phyloP scores from a whole-genome alignment of 2,113 vertebrate species.

The Hydropotes inermis region DNA sequence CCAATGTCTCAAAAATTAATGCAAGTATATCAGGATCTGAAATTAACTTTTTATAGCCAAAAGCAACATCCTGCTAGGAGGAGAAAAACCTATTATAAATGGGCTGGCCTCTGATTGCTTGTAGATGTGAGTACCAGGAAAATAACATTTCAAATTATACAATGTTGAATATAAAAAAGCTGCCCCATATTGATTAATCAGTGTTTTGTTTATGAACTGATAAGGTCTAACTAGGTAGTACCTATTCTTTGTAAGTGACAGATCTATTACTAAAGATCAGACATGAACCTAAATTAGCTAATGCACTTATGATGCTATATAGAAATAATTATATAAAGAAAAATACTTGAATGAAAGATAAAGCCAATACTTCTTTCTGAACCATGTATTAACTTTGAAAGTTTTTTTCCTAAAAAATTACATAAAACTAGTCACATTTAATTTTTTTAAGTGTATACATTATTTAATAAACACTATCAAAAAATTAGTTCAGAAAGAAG shows the following conservation, averaged over 20 bases:
- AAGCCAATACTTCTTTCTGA: not conserved
- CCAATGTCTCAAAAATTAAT: slow-evolving; percentile 88
- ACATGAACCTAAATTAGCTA: slow-evolving; percentile 6
- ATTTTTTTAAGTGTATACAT: slow-evolving; percentile 22
- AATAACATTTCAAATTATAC: slow-evolving; percentile 83
- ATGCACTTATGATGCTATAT: not conserved
- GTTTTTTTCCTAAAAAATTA: not conserved
- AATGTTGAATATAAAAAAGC: slow-evolving; percentile 75
- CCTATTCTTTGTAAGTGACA: slow-evolving; percentile 60
- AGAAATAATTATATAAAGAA: slow-evolving; percentile 56
- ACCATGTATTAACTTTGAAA: slow-evolving; percentile 12
- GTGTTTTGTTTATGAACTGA: slow-evolving; percentile 71
- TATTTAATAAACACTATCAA: slow-evolving; percentile 3
- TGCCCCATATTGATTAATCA: slow-evolving; percentile 77
- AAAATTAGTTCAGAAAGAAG: slow-evolving; percentile 31
- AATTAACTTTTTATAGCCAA: slow-evolving; percentile 94
- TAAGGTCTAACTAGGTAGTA: slow-evolving; percentile 67
- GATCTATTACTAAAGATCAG: slow-evolving; percentile 72
- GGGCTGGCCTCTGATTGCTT: slow-evolving; percentile 77
- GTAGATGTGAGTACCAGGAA: slow-evolving; percentile 79
- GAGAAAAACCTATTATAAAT: slow-evolving; percentile 81
- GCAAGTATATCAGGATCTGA: slow-evolving; percentile 90
- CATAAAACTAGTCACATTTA: not conserved
- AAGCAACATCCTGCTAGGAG: slow-evolving; percentile 86
- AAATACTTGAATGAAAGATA: slow-evolving; percentile 34